phyloP scores from a whole-genome alignment of 2,113 vertebrate genomes.

The Hypanus sabinus region DNA sequence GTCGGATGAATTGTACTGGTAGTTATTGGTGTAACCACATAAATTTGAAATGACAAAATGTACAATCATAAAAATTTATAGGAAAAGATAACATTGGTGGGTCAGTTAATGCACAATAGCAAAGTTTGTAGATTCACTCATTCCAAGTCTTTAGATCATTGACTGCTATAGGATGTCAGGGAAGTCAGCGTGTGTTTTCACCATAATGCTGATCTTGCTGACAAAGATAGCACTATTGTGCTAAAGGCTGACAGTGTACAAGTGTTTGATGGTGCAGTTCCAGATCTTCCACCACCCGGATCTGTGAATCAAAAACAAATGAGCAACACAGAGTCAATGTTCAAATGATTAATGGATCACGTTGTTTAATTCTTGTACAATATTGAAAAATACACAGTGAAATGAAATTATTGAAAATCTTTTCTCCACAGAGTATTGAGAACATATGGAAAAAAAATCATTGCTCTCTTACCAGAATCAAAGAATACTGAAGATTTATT shows the following conservation, averaged over 20 bases:
- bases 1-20: neutral
- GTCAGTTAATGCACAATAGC: constrained; percentile 36
- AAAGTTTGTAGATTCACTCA: constrained; percentile 35
- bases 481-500: neutral
- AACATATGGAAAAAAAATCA: neutral
- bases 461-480: neutral
- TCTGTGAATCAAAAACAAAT: neutral
- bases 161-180: constrained; percentile 29
- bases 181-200: constrained; percentile 15
- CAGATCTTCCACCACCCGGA: constrained; percentile 8
- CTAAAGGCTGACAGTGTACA: constrained; percentile 32
- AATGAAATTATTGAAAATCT: neutral
- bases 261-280: neutral
- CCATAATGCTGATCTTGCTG: constrained; percentile 31
- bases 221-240: constrained; percentile 34
- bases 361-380: neutral
- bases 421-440: neutral
- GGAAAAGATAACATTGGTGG: constrained; percentile 37
- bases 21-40: constrained; percentile 11
- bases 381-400: neutral
- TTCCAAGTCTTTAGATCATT: constrained; percentile 31
- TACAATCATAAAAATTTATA: constrained; percentile 36
- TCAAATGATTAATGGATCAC: neutral
- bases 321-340: neutral
- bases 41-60: constrained; percentile 35